Conservation (phyloP, 2,113 vertebrate genomes). For the Sporophila hypoxantha region DNA sequence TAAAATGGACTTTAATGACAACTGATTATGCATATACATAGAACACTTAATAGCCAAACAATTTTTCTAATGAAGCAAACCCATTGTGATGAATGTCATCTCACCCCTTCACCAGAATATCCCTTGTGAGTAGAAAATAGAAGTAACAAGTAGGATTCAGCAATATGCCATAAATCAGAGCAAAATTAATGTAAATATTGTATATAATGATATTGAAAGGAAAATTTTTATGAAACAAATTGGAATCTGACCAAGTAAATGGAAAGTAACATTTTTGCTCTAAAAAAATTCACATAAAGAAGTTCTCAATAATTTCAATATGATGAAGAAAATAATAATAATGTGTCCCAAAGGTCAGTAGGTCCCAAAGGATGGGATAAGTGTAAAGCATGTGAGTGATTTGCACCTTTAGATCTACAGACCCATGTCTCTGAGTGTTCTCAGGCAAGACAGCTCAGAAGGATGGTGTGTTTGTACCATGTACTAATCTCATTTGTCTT, state of each 20-base stretch:
- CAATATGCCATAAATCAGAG: not conserved
- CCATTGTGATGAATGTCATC: not conserved
- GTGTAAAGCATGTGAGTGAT: not conserved
- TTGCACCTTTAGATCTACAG: not conserved
- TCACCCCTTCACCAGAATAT: not conserved
- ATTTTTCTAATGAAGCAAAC: not conserved
- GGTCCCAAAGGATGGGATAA: not conserved
- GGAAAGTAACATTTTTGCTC: not conserved
- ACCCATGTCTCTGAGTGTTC: not conserved
- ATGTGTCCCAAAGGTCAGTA: not conserved
- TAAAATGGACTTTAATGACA: not conserved
- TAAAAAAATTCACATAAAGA: not conserved
- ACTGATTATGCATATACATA: not conserved
- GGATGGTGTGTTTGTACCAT: not conserved
- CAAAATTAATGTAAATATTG: not conserved
- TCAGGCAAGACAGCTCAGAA: not conserved
- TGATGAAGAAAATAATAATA: not conserved
- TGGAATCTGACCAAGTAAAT: not conserved
- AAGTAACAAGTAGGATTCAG: not conserved
- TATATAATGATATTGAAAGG: not conserved
- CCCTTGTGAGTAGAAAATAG: not conserved
- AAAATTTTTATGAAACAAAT: not conserved
- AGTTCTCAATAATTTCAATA: not conserved
- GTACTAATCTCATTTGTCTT: not conserved
- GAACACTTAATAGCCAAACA: not conserved